A percentile compares a stretch with the other conserved stretches of the same genome.
Evolutionary conservation across 2,888 invertebrate genomes (phyloP).

Genomic region (Rhaphigaster nebulosa): DNA sequence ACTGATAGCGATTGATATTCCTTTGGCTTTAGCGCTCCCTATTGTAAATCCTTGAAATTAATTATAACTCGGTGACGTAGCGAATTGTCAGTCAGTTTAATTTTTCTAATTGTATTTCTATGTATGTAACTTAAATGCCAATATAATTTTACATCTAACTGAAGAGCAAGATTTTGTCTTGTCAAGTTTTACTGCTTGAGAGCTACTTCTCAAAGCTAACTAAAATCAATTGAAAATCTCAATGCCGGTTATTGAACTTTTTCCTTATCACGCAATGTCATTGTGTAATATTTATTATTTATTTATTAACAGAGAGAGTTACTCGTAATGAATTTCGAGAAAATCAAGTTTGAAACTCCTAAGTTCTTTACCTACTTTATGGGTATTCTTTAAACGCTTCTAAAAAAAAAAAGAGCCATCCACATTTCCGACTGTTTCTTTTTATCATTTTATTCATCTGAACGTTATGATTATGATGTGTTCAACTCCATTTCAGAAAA

Average conservation of each 20-base stretch:
- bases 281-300: not conserved
- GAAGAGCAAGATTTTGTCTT: not conserved
- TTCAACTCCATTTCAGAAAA: no score
- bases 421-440: no score
- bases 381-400: no score
- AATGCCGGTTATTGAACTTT: not conserved
- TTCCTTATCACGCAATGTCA: not conserved
- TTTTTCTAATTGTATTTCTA: not conserved
- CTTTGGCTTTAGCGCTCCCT: slow-evolving; percentile 4
- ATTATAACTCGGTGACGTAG: slow-evolving; percentile 24
- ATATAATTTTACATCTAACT: not conserved
- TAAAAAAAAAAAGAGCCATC: no score
- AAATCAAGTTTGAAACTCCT: no score
- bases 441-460: no score
- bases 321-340: no score
- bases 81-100: not conserved
- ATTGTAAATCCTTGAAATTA: slow-evolving; percentile 23
- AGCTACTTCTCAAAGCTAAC: not conserved
- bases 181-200: not conserved
- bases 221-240: not conserved
- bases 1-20: slow-evolving; percentile 39
- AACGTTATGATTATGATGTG: no score
- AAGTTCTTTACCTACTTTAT: no score
- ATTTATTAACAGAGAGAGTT: no score
- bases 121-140: not conserved